phyloP scores from a whole-genome alignment of 2,113 vertebrate species.

The Ascaphus truei region DNA sequence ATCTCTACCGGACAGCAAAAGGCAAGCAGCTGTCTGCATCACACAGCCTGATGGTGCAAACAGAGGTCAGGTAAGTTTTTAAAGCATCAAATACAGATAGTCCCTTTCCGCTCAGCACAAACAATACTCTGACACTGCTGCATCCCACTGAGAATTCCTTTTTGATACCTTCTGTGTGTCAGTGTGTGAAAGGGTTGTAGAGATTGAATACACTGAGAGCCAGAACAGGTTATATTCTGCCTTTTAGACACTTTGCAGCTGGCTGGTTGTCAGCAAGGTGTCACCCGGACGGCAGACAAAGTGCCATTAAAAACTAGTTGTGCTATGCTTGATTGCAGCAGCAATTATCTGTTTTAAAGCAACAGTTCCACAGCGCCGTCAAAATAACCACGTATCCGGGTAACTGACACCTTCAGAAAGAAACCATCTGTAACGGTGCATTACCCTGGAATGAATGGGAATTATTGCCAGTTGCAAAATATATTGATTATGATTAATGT shows the following conservation, averaged over 20 bases:
- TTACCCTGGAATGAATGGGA: too few relatives aligned
- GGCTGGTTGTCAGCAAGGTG: not conserved
- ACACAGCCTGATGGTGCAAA: not conserved
- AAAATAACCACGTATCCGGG: too few relatives aligned
- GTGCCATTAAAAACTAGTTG: not conserved
- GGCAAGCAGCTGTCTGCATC: conserved; percentile 9
- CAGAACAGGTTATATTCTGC: not conserved
- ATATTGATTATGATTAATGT: too few relatives aligned
- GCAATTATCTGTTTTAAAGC: too few relatives aligned
- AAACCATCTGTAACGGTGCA: too few relatives aligned
- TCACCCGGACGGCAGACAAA: not conserved
- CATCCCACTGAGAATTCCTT: not conserved
- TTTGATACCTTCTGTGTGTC: not conserved
- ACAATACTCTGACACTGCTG: not conserved
- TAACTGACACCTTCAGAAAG: too few relatives aligned
- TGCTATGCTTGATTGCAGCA: not conserved
- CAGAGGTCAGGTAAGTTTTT: not conserved
- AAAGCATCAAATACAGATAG: not conserved
- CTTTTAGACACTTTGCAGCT: not conserved
- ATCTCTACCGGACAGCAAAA: conserved; percentile 4
- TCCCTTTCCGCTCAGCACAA: not conserved
- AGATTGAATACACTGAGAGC: not conserved
- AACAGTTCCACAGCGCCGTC: too few relatives aligned
- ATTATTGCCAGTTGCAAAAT: too few relatives aligned
- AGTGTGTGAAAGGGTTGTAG: not conserved